A percentile compares a stretch with the other conserved stretches of the same genome.
These are phyloP conservation scores for Drosophila miranda DNA, from an alignment of 1,140 invertebrate genomes.

Conservation along the genomic window DNA sequence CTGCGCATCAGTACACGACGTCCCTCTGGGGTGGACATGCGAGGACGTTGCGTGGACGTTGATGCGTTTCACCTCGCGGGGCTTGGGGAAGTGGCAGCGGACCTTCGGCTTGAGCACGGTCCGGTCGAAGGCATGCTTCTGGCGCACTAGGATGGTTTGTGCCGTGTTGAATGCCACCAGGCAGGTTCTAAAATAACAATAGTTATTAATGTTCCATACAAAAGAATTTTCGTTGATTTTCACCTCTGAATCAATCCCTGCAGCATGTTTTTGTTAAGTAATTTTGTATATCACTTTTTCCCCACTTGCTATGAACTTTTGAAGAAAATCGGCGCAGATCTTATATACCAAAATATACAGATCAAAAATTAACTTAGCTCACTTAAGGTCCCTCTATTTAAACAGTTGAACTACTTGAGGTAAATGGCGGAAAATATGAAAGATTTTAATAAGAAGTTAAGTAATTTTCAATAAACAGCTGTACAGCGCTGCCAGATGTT, in stretches of 20 bases:
- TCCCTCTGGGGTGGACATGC: slow-evolving; percentile 87
- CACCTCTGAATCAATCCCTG: slow-evolving; percentile 65
- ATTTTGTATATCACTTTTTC: too few relatives aligned
- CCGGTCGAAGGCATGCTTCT: slow-evolving; percentile 72
- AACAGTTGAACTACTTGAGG: too few relatives aligned
- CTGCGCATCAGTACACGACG: slow-evolving; percentile 88
- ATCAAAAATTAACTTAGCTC: too few relatives aligned
- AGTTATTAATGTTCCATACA: slow-evolving; percentile 4
- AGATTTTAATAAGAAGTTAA: too few relatives aligned
- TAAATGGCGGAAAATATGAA: too few relatives aligned
- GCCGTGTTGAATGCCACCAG: slow-evolving; percentile 41
- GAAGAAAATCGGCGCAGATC: too few relatives aligned
- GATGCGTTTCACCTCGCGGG: slow-evolving; percentile 88
- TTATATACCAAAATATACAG: too few relatives aligned
- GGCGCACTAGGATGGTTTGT: slow-evolving; percentile 57
- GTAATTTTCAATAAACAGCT: too few relatives aligned
- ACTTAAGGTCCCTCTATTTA: too few relatives aligned
- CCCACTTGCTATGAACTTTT: too few relatives aligned
- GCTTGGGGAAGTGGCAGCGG: slow-evolving; percentile 88
- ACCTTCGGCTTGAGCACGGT: slow-evolving; percentile 82
- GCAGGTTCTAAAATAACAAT: slow-evolving; percentile 36
- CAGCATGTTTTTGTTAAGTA: slow-evolving; percentile 44
- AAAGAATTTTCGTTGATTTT: slow-evolving; percentile 2
- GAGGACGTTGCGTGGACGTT: slow-evolving; percentile 86
- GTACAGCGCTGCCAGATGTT: too few relatives aligned